Evolutionary conservation across 2,888 invertebrate species (phyloP).

Genomic region (Phengaris arion): DNA sequence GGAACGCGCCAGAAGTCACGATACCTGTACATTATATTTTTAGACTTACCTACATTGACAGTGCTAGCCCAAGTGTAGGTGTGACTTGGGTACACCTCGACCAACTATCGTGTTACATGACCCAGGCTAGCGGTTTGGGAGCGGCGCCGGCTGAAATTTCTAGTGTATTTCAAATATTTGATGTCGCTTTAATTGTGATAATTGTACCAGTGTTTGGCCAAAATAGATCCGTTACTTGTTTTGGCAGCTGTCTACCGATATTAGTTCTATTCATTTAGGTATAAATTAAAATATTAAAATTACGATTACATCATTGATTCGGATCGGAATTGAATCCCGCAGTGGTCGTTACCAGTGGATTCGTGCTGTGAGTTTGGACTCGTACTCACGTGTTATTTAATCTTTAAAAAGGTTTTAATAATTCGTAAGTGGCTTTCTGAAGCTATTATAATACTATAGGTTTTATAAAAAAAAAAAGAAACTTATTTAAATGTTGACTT

Average conservation of each 20-base stretch:
- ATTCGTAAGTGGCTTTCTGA: constrained; percentile 16
- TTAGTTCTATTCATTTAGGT: constrained; percentile 19
- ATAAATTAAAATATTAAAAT: constrained; percentile 15
- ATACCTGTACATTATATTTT: not conserved
- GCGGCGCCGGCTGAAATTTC: constrained; percentile 21
- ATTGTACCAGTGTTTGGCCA: constrained; percentile 34
- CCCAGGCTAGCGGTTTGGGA: not conserved
- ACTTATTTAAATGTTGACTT: constrained; percentile 26
- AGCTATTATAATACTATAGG: constrained; percentile 11
- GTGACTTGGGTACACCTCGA: not conserved
- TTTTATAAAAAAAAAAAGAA: constrained; percentile 27
- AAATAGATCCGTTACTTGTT: constrained; percentile 18
- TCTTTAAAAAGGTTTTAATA: constrained; percentile 28
- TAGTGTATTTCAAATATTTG: constrained; percentile 35
- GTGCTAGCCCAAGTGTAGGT: not conserved
- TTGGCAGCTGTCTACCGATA: constrained; percentile 27
- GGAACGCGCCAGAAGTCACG: not conserved
- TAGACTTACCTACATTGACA: not conserved
- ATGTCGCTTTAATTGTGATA: constrained; percentile 47
- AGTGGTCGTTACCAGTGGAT: not conserved
- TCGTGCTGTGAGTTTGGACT: constrained; percentile 3
- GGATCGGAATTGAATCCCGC: not conserved
- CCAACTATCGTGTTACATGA: not conserved
- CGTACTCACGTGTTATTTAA: constrained; percentile 24
- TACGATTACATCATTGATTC: not conserved